Evolutionary conservation across 2,797 vertebrate species (phyloP).

Genomic region (Dendrocincla tyrannina): DNA sequence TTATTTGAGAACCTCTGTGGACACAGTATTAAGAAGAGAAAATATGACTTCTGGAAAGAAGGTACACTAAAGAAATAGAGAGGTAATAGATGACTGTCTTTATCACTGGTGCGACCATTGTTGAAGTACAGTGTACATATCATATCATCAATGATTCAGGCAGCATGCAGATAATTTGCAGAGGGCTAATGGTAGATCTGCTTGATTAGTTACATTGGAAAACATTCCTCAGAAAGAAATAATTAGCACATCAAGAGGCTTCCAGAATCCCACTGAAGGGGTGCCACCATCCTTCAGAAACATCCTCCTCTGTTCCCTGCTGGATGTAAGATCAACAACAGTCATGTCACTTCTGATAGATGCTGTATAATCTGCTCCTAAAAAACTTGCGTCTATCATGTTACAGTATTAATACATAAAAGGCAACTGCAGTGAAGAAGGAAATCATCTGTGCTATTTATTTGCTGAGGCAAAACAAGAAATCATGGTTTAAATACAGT

Average conservation of each 20-base stretch:
- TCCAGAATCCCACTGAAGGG: not conserved
- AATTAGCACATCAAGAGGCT: conserved; percentile 24
- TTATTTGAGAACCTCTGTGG: not conserved
- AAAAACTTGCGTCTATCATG: not conserved
- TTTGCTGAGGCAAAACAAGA: not conserved
- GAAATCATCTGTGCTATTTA: not conserved
- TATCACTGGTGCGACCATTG: not conserved
- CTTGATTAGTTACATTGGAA: not conserved
- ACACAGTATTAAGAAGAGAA: not conserved
- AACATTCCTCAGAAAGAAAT: conserved; percentile 17
- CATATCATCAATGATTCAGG: not conserved
- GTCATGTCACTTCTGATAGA: not conserved
- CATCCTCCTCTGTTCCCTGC: conserved; percentile 6
- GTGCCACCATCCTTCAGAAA: not conserved
- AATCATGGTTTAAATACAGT: not conserved
- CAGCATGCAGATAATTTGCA: not conserved
- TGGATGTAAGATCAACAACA: not conserved
- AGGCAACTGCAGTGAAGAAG: not conserved
- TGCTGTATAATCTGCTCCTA: not conserved
- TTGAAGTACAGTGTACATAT: not conserved
- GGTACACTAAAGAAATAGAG: not conserved
- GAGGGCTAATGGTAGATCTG: not conserved
- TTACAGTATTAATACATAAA: not conserved
- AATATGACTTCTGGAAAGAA: not conserved
- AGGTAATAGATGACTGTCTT: not conserved